Evolutionary conservation across 2,113 vertebrate genomes (phyloP), one percentile per base, ranked within the genome.

Genomic region (Hucho hucho): DNA sequence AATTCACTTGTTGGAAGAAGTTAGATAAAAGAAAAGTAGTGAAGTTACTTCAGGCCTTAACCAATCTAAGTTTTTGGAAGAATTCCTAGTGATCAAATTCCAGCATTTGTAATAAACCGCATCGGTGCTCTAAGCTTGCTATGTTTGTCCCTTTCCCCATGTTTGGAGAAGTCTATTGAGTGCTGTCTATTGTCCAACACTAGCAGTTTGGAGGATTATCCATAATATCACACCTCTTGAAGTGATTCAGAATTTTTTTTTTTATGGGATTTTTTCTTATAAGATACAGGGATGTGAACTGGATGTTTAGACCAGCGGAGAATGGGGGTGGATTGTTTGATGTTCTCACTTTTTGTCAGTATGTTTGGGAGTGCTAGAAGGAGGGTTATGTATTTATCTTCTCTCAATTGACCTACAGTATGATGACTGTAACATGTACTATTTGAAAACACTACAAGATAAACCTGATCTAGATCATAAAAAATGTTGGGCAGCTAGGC

Each of bases 371-470:
- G 80, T 89, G 81, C 85, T 78, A 80, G 73, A 78, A 74, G 81
- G 75, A 6, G 28, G 29, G 18, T 11, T 61, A 61, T 18, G 69
- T 75, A 25, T 64, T n/a, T 77, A 76, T 84, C 65, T 81, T 84
- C 80, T 86, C 87, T 81, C 81, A 88, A 87, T 72, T 76, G 56
- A 85, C 65, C 64, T 76, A 80, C 83, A 81, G 77, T 90, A 53
- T 53, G 49, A 53, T 76, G 71, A 81, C 71, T 49, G 68, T 72
- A 77, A 20, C 14, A 43, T 64, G 22, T 16, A 46, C 43, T 61
- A 64, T 75, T 80, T 69, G 28, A 82, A 81, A 92, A 93, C 93
- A 95, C 93, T 94, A 92, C 87, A 86, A 83, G 72, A 72, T 70
- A 86, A 88, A 86, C 86, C 84, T 92, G 91, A 92, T 91, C 78